Evolutionary conservation across 2,888 invertebrate species (phyloP).

Genomic region (Orgyia antiqua): DNA sequence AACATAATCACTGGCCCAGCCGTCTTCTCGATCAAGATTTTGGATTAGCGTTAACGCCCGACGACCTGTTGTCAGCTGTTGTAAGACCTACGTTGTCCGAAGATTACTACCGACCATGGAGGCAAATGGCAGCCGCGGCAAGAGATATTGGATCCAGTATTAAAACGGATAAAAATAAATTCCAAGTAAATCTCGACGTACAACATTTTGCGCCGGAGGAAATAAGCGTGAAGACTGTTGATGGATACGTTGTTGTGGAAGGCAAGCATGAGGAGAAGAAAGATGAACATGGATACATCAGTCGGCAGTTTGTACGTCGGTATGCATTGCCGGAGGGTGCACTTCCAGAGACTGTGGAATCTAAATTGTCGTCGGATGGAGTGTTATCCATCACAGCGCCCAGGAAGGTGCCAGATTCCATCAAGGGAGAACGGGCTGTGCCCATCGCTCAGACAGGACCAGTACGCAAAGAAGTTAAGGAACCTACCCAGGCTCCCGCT

Average conservation of each 20-base stretch:
- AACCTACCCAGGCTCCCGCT: constrained; percentile 17
- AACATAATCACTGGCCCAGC: constrained; percentile 25
- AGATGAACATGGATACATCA: constrained; percentile 84
- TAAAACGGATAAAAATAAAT: constrained; percentile 76
- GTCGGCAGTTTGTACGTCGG: constrained; percentile 84
- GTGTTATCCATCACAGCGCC: constrained; percentile 83
- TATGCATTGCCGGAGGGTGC: constrained; percentile 85
- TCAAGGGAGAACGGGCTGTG: constrained; percentile 40
- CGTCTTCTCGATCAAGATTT: constrained; percentile 57
- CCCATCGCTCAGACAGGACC: constrained; percentile 49
- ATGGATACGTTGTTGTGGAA: constrained; percentile 82
- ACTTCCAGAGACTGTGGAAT: constrained; percentile 81
- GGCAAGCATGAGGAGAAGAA: constrained; percentile 87
- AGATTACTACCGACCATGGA: constrained; percentile 51
- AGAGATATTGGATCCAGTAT: constrained; percentile 70
- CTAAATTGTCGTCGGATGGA: constrained; percentile 85
- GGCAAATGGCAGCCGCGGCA: constrained; percentile 52
- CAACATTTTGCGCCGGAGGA: constrained; percentile 86
- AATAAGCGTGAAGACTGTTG: constrained; percentile 84
- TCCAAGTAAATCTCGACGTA: constrained; percentile 83
- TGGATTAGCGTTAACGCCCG: constrained; percentile 52
- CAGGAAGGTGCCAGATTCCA: constrained; percentile 30
- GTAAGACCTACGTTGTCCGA: constrained; percentile 35
- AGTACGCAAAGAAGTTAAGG: constrained; percentile 44
- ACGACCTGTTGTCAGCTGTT: constrained; percentile 46